Evolutionary conservation across 2,888 invertebrate genomes (phyloP), one percentile per base, ranked within the genome.

Genomic region (Synergus japonicus): DNA sequence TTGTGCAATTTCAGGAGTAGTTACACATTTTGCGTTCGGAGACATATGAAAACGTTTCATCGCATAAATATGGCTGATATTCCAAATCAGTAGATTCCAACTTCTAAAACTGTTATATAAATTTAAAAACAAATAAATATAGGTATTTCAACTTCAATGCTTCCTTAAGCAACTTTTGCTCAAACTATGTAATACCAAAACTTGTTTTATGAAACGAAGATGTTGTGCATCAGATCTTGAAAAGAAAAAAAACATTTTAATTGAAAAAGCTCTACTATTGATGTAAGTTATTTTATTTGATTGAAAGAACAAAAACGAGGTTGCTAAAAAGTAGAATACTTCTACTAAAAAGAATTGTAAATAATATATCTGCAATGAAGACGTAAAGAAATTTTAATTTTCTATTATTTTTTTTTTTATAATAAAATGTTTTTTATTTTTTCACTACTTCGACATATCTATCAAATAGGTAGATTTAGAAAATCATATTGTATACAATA

Each of bases 1-100:
- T 81, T 90, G 0, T 91, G 91, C 83, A 87, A 87, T 76, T 91
- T 91, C 60, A 86, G 87, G n/a, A 91, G 91, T 83, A 91, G 89
- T 80, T 91, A 91, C 46, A 89, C 88, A 0, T 90, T 88, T 49
- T 91, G 91, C 79, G 88, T 91, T n/a, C 80, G 89, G 60, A 86
- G 91, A 65, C 91, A 91, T 77, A 88, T 90, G 85, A 90, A 85
- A 76, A 89, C 89, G 3, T 90, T 90, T 44, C 91, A 91, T 79
- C 85, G 84, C n/a, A 44, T 76, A 4, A 73, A 37, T 10, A 54
- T 73, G 73, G 29, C 37, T 54, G n/a, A 73, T 73, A 67, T 54
- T 78, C 67, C 44, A 54, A 9, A 67, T 41, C 69, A 66, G 41
- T 64, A 29, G 13, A 43, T 29, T 29, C 22, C 4, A 4, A 9